Conservation (phyloP, 2,113 vertebrate species). For the Bubalus kerabau region DNA sequence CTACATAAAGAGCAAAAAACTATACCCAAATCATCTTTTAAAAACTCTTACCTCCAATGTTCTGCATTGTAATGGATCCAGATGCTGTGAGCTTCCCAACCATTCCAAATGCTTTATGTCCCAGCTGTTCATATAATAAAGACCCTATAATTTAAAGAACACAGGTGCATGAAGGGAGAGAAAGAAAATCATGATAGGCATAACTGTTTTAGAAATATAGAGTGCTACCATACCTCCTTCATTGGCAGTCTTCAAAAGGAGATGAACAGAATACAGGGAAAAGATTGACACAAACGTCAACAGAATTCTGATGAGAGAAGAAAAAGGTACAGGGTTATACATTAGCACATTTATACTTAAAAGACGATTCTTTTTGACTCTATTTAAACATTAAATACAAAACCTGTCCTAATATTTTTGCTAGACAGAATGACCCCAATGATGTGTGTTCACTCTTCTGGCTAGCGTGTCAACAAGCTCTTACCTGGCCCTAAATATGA, state of each 20-base stretch:
- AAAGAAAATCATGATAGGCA: not conserved
- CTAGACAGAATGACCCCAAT: not conserved
- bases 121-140: conserved; percentile 93
- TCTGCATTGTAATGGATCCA: conserved; percentile 96
- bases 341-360: not conserved
- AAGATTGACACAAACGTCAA: conserved; percentile 90
- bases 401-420: not conserved
- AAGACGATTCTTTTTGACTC: not conserved
- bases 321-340: conserved; percentile 9
- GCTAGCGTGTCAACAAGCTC: not conserved
- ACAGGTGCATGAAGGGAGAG: not conserved
- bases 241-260: conserved; percentile 96
- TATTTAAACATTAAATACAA: not conserved
- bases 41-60: conserved; percentile 91
- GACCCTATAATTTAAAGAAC: conserved; percentile 81
- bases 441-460: not conserved
- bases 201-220: not conserved
- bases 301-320: conserved; percentile 86
- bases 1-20: conserved; percentile 6
- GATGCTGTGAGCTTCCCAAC: conserved; percentile 95
- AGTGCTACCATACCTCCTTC: conserved; percentile 90
- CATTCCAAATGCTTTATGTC: conserved; percentile 95
- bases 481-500: not conserved
- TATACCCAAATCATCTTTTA: not conserved
- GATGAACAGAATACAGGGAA: conserved; percentile 97